Base-by-base conservation (phyloP, 2,888 invertebrate genomes). In the Patella pellucida region DNA sequence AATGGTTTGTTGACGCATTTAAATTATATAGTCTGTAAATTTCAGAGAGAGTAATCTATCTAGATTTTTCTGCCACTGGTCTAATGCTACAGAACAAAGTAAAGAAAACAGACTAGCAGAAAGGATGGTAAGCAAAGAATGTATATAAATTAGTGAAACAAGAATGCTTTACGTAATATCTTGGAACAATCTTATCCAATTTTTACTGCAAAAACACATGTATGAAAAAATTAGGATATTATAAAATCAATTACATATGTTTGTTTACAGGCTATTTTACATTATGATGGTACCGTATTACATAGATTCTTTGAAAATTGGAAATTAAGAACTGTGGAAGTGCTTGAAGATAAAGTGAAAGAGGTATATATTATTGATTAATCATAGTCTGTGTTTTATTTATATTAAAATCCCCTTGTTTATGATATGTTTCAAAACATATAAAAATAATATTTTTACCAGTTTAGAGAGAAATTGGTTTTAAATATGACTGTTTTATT, bases 61-160 rank as follows among this genome's bases (percentile, higher is more conserved):
- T 1, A 76, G 81, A 27, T 85, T 83, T 80, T 88, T 88, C 79
- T 84, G 83, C 73, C 70, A 71, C 27, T 89, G 89, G 89, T 74
- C 80, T 16, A 79, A 81, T 23, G 78, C 78, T 31, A 83, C 77
- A 74, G 81, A 85, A 52, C 77, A 81, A 14, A 86, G 85, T 74
- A 83, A 83, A 73, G 88, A 89, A 62, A 73, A 82, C 74, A 79
- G 89, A 12, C 83, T 88, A 82, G 84, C 86, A 80, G 81, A 86
- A 52, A 84, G 87, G 79, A 87, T 89, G 87, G 89, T 88, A 78
- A 72, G 81, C 71, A 14, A 41, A 41, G 41, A 41, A 41, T 41
- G 7, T 7, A 41, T 41, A 9, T 41, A 41, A 41, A 41, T 41
- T 41, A 9, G 41, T 41, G 9, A 9, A 41, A 41, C 41, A 7